A percentile compares a stretch with the other conserved stretches of the same genome.
phyloP scores from a whole-genome alignment of 1,140 invertebrate species.

The Drosophila cardini region DNA sequence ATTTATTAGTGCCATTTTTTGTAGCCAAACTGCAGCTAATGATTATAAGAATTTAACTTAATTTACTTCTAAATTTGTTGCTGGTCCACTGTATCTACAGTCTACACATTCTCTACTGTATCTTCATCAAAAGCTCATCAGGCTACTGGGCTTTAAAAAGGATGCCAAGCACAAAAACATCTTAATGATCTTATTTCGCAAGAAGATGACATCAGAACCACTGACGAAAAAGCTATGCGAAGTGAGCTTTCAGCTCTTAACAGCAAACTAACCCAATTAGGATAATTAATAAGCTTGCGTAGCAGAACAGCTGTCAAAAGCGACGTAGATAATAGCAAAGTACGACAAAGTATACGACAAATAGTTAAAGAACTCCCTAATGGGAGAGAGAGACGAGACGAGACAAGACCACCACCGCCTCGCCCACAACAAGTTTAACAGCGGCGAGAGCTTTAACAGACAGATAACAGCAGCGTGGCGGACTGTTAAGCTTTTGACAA shows the following conservation, averaged over 20 bases:
- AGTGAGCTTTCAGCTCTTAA: constrained; percentile 20
- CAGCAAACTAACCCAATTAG: constrained; percentile 35
- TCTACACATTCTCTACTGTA: background rate
- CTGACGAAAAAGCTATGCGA: constrained; percentile 21
- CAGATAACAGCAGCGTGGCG: constrained; percentile 11
- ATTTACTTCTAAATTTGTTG: constrained; percentile 16
- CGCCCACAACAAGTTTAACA: constrained; percentile 39
- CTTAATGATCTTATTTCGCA: constrained; percentile 32
- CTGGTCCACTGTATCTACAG: constrained; percentile 5
- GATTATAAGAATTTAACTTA: constrained; percentile 19
- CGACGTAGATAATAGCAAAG: constrained; percentile 17
- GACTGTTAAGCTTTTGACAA: constrained; percentile 40
- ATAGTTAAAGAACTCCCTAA: constrained; percentile 11
- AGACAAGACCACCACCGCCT: background rate
- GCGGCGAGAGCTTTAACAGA: constrained; percentile 40
- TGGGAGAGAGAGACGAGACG: too few species aligned
- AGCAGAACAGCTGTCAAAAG: constrained; percentile 35
- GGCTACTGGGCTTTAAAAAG: constrained; percentile 42
- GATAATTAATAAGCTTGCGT: constrained; percentile 43
- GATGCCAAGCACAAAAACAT: constrained; percentile 4
- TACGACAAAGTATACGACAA: background rate
- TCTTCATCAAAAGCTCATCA: constrained; percentile 52
- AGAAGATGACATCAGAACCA: constrained; percentile 34
- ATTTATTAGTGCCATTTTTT: background rate
- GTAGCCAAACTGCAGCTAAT: constrained; percentile 19